These are phyloP conservation scores for Pampusana beccarii DNA, from an alignment of 2,113 vertebrate genomes.

Conservation along the genomic window DNA sequence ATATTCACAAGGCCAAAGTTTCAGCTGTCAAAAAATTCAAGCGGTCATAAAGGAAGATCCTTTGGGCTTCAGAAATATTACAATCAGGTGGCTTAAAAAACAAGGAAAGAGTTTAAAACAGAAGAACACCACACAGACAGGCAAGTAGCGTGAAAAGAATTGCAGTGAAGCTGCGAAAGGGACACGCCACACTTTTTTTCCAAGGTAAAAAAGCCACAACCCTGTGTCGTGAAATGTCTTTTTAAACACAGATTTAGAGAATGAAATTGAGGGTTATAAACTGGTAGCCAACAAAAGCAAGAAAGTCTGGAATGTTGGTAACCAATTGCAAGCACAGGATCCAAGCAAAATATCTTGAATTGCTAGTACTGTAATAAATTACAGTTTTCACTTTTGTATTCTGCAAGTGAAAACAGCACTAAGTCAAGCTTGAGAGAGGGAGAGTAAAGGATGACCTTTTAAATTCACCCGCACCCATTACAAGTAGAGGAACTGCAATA, in stretches of 20 bases:
- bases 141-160: not conserved
- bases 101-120: not conserved
- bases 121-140: not conserved
- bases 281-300: slow-evolving; percentile 82
- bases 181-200: slow-evolving; percentile 47
- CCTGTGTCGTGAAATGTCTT: slow-evolving; percentile 74
- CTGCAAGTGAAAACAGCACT: slow-evolving; percentile 79
- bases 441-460: slow-evolving; percentile 68
- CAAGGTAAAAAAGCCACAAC: not conserved
- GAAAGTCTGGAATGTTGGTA: slow-evolving; percentile 77
- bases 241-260: slow-evolving; percentile 78
- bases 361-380: slow-evolving; percentile 81
- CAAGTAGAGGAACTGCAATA: not conserved
- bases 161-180: not conserved
- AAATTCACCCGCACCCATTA: slow-evolving; percentile 33
- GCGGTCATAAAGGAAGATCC: not conserved
- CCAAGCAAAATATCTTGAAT: slow-evolving; percentile 85
- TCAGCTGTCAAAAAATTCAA: slow-evolving; percentile 40
- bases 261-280: slow-evolving; percentile 78
- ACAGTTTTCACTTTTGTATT: slow-evolving; percentile 78
- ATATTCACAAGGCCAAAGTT: not conserved
- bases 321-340: slow-evolving; percentile 61
- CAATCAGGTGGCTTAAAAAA: not conserved
- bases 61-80: slow-evolving; percentile 29
- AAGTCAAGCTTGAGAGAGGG: slow-evolving; percentile 69